phyloP scores from a whole-genome alignment of 2,113 vertebrate genomes.

The Edolisoma coerulescens region DNA sequence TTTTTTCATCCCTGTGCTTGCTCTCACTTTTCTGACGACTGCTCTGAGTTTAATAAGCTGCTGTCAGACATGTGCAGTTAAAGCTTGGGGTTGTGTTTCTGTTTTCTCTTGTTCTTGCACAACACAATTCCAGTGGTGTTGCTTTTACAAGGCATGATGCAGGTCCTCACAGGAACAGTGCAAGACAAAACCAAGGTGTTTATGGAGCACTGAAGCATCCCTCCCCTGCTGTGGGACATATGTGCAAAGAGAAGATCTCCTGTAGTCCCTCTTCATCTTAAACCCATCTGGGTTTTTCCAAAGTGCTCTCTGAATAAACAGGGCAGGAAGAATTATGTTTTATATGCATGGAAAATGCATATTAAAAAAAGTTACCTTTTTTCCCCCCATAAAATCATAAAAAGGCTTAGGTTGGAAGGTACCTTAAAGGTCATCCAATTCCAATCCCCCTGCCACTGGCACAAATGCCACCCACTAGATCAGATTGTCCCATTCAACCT shows the following conservation, averaged over 20 bases:
- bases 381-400: background rate
- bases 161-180: background rate
- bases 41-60: constrained; percentile 27
- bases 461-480: rapidly evolving
- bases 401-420: background rate
- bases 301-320: background rate
- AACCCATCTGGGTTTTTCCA: background rate
- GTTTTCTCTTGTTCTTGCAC: constrained; percentile 5
- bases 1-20: background rate
- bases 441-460: background rate
- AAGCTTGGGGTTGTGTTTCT: background rate
- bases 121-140: background rate
- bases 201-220: background rate
- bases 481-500: background rate
- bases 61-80: constrained; percentile 30
- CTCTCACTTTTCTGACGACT: constrained; percentile 9
- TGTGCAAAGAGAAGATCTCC: background rate
- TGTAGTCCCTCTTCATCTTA: background rate
- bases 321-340: background rate
- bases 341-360: rapidly evolving
- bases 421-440: background rate
- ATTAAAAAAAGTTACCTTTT: background rate
- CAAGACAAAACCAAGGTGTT: background rate
- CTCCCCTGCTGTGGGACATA: background rate
- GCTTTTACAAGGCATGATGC: constrained; percentile 17